These are phyloP conservation scores for Sympetrum striolatum DNA, from an alignment of 2,888 invertebrate species.

Conservation along the genomic window DNA sequence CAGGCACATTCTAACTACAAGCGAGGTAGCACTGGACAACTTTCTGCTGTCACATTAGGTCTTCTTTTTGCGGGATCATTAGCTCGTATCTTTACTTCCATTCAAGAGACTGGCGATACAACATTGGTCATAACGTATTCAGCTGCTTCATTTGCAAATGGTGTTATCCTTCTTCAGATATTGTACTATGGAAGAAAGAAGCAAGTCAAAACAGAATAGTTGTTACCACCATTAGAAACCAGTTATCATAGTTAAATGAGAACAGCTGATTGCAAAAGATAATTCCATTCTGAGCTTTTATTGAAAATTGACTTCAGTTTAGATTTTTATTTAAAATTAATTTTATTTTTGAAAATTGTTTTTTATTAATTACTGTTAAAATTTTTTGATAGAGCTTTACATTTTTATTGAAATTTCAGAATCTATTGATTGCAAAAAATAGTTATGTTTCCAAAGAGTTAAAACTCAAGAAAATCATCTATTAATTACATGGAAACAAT, in stretches of 20 bases:
- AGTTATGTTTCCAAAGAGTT: neutral
- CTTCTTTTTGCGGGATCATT: slow-evolving; percentile 87
- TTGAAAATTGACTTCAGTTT: neutral
- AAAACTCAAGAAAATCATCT: neutral
- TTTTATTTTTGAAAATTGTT: neutral
- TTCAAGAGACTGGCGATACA: slow-evolving; percentile 95
- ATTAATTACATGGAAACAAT: neutral
- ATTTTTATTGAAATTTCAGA: neutral
- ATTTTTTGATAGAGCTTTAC: neutral
- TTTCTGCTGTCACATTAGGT: slow-evolving; percentile 87
- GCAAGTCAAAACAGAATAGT: slow-evolving; percentile 56
- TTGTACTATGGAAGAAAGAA: slow-evolving; percentile 75
- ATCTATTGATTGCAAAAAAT: neutral
- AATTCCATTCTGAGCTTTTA: neutral
- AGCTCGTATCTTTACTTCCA: slow-evolving; percentile 95
- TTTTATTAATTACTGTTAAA: neutral
- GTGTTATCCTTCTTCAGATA: slow-evolving; percentile 82
- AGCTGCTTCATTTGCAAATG: slow-evolving; percentile 74
- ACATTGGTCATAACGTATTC: slow-evolving; percentile 84
- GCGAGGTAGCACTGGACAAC: slow-evolving; percentile 91
- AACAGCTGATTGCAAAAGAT: neutral
- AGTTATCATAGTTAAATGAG: neutral
- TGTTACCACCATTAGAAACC: slow-evolving; percentile 46
- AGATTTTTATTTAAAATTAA: neutral
- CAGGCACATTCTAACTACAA: slow-evolving; percentile 85